phyloP scores from a whole-genome alignment of 1,140 invertebrate species.

The Drosophila nannoptera region DNA sequence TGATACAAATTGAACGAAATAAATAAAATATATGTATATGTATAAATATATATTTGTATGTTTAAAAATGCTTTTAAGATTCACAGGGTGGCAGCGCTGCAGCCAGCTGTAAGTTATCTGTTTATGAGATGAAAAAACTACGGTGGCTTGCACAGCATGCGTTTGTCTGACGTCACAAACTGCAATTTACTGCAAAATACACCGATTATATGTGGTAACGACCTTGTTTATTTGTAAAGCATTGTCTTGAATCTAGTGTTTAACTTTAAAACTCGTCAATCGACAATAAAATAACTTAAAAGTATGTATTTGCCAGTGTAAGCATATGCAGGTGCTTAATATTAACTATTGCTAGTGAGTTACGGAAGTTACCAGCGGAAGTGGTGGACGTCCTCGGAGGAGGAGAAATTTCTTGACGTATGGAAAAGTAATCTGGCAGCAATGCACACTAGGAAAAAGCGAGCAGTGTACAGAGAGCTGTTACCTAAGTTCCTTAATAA shows the following conservation, averaged over 20 bases:
- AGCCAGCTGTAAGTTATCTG: neutral
- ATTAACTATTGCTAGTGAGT: slow-evolving; percentile 4
- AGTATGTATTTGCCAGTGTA: neutral
- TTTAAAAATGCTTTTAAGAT: too few species aligned
- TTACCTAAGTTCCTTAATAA: neutral
- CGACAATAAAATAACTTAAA: neutral
- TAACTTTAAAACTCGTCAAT: neutral
- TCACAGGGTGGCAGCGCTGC: slow-evolving; percentile 1
- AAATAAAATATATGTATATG: neutral
- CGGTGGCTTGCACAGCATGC: too few species aligned
- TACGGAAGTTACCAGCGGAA: neutral
- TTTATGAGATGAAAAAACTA: neutral
- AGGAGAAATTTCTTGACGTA: slow-evolving; percentile 3
- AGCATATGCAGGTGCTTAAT: too few species aligned
- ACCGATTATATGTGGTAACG: too few species aligned
- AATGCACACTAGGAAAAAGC: neutral
- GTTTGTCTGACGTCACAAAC: slow-evolving; percentile 1
- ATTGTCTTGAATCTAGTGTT: slow-evolving; percentile 7
- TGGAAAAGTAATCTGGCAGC: slow-evolving; percentile 11
- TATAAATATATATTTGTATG: too few species aligned
- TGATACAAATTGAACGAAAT: slow-evolving; percentile 3
- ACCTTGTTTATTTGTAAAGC: neutral
- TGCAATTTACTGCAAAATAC: neutral
- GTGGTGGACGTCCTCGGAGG: slow-evolving; percentile 8
- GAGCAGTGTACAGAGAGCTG: neutral